Evolutionary conservation across 2,888 invertebrate species (phyloP).

Genomic region (Macrophya annulata): DNA sequence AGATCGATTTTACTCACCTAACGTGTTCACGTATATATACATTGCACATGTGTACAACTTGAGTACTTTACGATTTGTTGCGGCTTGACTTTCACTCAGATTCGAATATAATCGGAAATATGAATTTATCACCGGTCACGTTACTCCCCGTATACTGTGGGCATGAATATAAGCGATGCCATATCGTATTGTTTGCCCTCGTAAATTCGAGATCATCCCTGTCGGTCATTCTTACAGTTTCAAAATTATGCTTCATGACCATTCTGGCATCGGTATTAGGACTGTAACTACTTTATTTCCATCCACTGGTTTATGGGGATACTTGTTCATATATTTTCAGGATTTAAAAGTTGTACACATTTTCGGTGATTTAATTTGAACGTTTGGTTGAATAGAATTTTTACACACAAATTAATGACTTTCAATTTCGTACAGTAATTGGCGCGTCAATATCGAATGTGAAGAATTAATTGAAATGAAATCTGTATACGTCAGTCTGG

Average conservation of each 20-base stretch:
- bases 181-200: conserved; percentile 70
- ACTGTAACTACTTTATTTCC: background rate
- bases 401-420: background rate
- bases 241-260: background rate
- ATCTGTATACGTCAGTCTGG: background rate
- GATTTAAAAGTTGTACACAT: too few species aligned
- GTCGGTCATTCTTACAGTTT: conserved; percentile 49
- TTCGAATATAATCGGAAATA: conserved; percentile 72
- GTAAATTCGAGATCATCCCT: conserved; percentile 69
- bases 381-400: background rate
- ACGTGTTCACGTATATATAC: background rate
- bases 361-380: background rate
- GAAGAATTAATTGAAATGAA: conserved; percentile 18
- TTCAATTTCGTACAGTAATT: background rate
- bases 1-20: conserved; percentile 55
- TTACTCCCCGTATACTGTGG: conserved; percentile 66
- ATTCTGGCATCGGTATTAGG: background rate
- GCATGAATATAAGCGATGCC: conserved; percentile 41
- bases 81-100: conserved; percentile 63
- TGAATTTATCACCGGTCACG: conserved; percentile 77
- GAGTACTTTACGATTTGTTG: conserved; percentile 78
- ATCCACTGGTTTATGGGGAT: background rate
- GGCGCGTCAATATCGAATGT: background rate
- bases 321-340: background rate
- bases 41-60: conserved; percentile 38